Evolutionary conservation across 2,888 invertebrate species (phyloP).

Genomic region (Sturmia bella): DNA sequence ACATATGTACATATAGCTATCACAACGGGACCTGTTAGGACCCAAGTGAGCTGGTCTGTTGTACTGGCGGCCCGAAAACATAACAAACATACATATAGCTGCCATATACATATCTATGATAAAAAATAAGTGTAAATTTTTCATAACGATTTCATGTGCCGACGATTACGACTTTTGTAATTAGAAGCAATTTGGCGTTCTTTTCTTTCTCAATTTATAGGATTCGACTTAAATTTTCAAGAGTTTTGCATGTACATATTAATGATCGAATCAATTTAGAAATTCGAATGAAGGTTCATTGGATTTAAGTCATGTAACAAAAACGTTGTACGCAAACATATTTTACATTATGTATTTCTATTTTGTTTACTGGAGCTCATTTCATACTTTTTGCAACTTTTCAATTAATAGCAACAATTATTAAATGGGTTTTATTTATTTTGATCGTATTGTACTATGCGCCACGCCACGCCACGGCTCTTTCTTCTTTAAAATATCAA

Average conservation of each 20-base stretch:
- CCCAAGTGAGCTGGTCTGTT: too few species aligned
- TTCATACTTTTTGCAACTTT: constrained; percentile 39
- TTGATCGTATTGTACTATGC: constrained; percentile 14
- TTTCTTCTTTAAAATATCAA: constrained; percentile 39
- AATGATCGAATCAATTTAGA: not conserved
- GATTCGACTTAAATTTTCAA: too few species aligned
- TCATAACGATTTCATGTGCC: too few species aligned
- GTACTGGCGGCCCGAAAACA: too few species aligned
- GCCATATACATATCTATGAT: too few species aligned
- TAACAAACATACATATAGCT: too few species aligned
- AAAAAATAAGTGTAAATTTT: too few species aligned
- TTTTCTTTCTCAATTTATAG: too few species aligned
- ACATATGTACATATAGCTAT: too few species aligned
- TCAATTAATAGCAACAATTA: constrained; percentile 65
- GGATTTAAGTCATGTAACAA: constrained; percentile 16
- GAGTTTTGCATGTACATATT: not conserved
- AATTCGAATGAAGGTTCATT: constrained; percentile 13
- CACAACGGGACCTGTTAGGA: too few species aligned
- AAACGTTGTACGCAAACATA: not conserved
- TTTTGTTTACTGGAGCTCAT: constrained; percentile 11
- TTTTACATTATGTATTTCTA: constrained; percentile 6
- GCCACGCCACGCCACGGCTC: constrained; percentile 22
- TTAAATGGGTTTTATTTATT: constrained; percentile 35
- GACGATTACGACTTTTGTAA: too few species aligned
- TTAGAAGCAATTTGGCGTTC: too few species aligned